Percentiles rank a stretch among this genome's conserved stretches.
These are phyloP conservation scores for Xestoiulus laeticollis DNA, from an alignment of 2,888 invertebrate species.

Conservation along the genomic window DNA sequence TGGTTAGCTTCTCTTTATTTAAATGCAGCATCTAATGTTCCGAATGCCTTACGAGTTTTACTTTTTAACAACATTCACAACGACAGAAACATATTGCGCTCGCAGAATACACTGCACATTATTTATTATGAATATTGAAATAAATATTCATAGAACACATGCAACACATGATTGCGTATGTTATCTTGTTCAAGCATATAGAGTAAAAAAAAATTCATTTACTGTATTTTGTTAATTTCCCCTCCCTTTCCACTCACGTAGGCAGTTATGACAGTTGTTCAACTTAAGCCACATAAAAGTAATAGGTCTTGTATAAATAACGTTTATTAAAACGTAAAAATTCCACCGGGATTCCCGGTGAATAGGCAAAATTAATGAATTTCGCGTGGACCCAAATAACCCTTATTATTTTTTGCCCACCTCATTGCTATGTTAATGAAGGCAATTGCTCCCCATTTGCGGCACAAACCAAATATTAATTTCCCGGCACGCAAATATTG, in stretches of 20 bases:
- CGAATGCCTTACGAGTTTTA: too few relatives aligned
- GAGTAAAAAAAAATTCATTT: neutral
- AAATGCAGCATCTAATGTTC: too few relatives aligned
- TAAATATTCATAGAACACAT: too few relatives aligned
- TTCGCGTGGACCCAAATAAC: neutral
- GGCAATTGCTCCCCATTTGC: slow-evolving; percentile 32
- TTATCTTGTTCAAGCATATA: too few relatives aligned
- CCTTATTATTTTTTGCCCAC: neutral
- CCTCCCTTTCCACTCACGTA: neutral
- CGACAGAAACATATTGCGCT: too few relatives aligned
- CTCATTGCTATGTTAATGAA: slow-evolving; percentile 5
- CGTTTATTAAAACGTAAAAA: neutral
- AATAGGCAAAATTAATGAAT: neutral
- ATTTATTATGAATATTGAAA: too few relatives aligned
- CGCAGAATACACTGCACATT: too few relatives aligned
- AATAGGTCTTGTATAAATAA: neutral
- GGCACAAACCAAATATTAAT: slow-evolving; percentile 27
- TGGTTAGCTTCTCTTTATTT: too few relatives aligned
- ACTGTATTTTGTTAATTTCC: neutral
- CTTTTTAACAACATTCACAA: too few relatives aligned
- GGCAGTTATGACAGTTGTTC: neutral
- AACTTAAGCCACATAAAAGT: neutral
- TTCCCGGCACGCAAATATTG: slow-evolving; percentile 19
- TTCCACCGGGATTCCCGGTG: neutral
- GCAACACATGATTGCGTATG: too few relatives aligned